Conservation (phyloP, 2,888 invertebrate species). For the Eulithis prunata region DNA sequence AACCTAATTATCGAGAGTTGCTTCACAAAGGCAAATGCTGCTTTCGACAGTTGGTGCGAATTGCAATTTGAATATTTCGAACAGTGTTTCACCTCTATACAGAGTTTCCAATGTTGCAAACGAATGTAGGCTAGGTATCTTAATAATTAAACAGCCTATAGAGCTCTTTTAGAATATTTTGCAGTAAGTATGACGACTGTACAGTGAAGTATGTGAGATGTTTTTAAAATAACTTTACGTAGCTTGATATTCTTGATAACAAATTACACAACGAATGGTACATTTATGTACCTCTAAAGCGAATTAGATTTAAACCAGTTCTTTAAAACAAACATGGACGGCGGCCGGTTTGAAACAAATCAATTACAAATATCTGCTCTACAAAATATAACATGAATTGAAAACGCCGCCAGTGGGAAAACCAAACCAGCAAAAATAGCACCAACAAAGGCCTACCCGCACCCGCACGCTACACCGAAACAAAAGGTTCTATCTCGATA, state of each 20-base stretch:
- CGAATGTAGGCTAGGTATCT: background rate
- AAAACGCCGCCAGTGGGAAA: background rate
- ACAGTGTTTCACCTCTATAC: background rate
- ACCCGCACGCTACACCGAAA: constrained; percentile 12
- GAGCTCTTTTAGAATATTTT: too few species aligned
- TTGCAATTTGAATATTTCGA: constrained; percentile 5
- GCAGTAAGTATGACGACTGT: too few species aligned
- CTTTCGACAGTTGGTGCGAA: constrained; percentile 23
- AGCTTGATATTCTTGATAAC: too few species aligned
- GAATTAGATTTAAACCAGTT: background rate
- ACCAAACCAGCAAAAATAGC: constrained; percentile 10
- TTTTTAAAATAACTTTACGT: too few species aligned
- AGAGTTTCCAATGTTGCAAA: background rate
- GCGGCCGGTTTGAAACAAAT: background rate
- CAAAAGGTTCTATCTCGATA: constrained; percentile 18
- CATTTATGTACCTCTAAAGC: too few species aligned
- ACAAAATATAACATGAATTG: background rate
- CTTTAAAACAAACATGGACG: background rate
- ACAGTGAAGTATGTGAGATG: too few species aligned
- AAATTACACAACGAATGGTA: too few species aligned
- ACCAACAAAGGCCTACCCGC: constrained; percentile 19
- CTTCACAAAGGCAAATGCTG: constrained; percentile 16
- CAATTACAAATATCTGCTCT: constrained; percentile 1
- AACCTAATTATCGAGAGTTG: constrained; percentile 26
- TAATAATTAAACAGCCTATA: too few species aligned